Percentiles rank a stretch among this genome's conserved stretches.
Evolutionary conservation across 2,888 invertebrate species (phyloP).

Genomic region (Petrolisthes cinctipes): DNA sequence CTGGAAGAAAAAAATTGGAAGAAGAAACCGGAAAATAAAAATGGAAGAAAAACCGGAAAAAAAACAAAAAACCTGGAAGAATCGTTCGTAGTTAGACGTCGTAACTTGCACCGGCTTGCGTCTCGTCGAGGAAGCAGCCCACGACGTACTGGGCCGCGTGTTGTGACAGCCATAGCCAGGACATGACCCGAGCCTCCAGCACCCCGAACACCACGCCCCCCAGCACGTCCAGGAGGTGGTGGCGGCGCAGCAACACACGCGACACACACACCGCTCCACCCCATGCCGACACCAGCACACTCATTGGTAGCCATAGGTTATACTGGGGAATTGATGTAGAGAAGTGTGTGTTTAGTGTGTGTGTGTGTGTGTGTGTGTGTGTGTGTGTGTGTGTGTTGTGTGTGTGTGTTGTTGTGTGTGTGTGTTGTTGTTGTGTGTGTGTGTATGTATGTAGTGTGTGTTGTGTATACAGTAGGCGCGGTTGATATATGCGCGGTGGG

Average conservation of each 20-base stretch:
- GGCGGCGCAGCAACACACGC: constrained; percentile 85
- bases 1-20: no score
- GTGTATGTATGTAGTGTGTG: no score
- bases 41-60: no score
- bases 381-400: no score
- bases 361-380: background rate
- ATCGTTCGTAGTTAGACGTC: constrained; percentile 38
- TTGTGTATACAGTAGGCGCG: no score
- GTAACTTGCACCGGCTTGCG: constrained; percentile 56
- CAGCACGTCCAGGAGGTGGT: constrained; percentile 87
- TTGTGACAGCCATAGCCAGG: constrained; percentile 43
- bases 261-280: constrained; percentile 81
- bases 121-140: constrained; percentile 61
- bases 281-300: constrained; percentile 77
- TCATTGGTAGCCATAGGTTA: constrained; percentile 41
- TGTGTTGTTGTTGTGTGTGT: no score
- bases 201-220: constrained; percentile 83
- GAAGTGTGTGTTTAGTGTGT: background rate
- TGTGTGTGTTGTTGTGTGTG: no score
- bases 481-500: no score
- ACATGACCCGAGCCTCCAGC: constrained; percentile 71
- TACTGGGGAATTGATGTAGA: constrained; percentile 50
- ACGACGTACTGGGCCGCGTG: constrained; percentile 31
- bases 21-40: no score
- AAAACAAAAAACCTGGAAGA: no score